Conservation (phyloP, 2,797 vertebrate genomes). For the Epinephelus awoara region DNA sequence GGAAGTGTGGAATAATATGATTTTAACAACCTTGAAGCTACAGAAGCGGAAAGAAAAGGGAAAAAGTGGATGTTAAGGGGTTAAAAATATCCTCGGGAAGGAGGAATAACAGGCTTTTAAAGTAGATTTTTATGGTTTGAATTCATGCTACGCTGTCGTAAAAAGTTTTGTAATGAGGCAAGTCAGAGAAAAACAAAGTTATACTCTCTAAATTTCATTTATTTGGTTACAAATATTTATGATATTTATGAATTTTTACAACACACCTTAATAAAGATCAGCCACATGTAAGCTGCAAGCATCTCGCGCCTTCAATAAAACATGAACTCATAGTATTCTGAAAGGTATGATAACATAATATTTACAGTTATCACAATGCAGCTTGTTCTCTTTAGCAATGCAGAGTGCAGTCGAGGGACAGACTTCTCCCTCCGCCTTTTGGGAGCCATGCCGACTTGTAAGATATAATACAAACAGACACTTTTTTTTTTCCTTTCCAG, state of each 20-base stretch:
- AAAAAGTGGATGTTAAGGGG: not conserved
- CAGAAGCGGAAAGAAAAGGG: not conserved
- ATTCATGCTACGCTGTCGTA: slow-evolving; percentile 3
- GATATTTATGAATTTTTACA: slow-evolving; percentile 41
- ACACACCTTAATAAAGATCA: slow-evolving; percentile 27
- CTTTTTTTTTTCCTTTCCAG: slow-evolving; percentile 28
- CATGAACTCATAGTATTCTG: slow-evolving; percentile 60
- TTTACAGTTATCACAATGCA: slow-evolving; percentile 61
- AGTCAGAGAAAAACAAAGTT: slow-evolving; percentile 28
- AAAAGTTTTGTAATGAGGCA: slow-evolving; percentile 34
- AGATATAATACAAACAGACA: slow-evolving; percentile 67
- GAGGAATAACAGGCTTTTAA: not conserved
- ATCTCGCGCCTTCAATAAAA: slow-evolving; percentile 68
- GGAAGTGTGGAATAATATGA: not conserved
- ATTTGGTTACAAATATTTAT: slow-evolving; percentile 41
- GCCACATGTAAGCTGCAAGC: slow-evolving; percentile 39
- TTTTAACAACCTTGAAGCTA: not conserved
- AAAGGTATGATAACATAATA: slow-evolving; percentile 71
- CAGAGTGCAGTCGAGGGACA: slow-evolving; percentile 54
- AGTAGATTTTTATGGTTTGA: not conserved
- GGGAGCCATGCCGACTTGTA: slow-evolving; percentile 51
- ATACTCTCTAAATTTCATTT: slow-evolving; percentile 25
- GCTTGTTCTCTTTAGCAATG: slow-evolving; percentile 58
- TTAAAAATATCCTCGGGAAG: slow-evolving; percentile 8
- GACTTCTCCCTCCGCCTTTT: slow-evolving; percentile 44